Conservation (phyloP, 2,113 vertebrate species). For the Speoplatyrhinus poulsoni region DNA sequence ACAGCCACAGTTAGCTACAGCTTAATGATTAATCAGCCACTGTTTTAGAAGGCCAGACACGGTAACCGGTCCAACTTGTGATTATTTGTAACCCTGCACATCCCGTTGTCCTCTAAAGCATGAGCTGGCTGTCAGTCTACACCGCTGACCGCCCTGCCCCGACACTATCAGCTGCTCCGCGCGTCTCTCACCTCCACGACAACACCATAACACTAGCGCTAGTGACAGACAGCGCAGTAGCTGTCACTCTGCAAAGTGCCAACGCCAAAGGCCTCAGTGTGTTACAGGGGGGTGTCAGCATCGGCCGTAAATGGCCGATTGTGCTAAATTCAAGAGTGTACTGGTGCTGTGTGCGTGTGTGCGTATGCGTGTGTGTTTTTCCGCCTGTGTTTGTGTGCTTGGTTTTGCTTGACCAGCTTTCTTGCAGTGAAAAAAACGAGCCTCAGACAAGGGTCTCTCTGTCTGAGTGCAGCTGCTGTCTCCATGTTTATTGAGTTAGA, state of each 20-base stretch:
- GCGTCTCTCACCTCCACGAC: constrained; percentile 7
- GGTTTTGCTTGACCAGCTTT: constrained; percentile 44
- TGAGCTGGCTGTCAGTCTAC: constrained; percentile 36
- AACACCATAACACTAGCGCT: constrained; percentile 17
- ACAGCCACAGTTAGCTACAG: not conserved
- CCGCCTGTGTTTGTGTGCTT: constrained; percentile 27
- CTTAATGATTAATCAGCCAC: no score
- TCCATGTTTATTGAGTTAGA: constrained; percentile 76
- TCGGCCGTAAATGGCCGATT: constrained; percentile 11
- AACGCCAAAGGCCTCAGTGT: constrained; percentile 21
- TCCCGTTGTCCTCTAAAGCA: constrained; percentile 16
- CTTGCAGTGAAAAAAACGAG: constrained; percentile 35
- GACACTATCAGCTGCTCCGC: constrained; percentile 36
- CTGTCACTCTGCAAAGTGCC: constrained; percentile 21
- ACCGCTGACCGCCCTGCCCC: constrained; percentile 15
- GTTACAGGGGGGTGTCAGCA: constrained; percentile 24
- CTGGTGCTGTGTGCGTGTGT: not conserved
- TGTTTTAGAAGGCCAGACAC: not conserved
- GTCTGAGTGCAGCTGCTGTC: constrained; percentile 73
- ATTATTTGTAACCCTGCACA: not conserved
- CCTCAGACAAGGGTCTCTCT: constrained; percentile 66
- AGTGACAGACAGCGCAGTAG: constrained; percentile 1
- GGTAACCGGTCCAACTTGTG: not conserved
- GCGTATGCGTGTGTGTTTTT: not conserved
- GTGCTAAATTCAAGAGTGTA: constrained; percentile 22